A percentile compares a stretch with the other conserved stretches of the same genome.
Conservation (phyloP, 2,113 vertebrate species). For the Pelodiscus sinensis region DNA sequence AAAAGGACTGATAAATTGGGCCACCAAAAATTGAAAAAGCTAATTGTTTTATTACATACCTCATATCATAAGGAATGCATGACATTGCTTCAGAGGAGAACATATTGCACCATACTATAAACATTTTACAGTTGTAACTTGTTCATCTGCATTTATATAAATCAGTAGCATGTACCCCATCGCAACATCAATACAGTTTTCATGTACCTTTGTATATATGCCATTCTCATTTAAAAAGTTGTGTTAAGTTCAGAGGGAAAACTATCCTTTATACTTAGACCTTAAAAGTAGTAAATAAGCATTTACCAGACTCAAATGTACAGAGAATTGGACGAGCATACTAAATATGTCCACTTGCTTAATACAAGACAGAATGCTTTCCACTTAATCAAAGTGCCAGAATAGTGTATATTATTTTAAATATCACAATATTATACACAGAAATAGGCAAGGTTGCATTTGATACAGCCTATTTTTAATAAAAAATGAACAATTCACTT, state of each 20-base stretch:
- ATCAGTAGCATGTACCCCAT: slow-evolving; percentile 45
- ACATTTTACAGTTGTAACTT: slow-evolving; percentile 43
- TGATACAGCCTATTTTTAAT: slow-evolving; percentile 52
- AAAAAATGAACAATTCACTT: slow-evolving; percentile 37
- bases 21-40: slow-evolving; percentile 19
- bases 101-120: slow-evolving; percentile 27
- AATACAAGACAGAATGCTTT: slow-evolving; percentile 31
- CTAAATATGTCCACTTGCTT: not conserved
- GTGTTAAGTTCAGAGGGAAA: not conserved
- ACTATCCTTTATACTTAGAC: slow-evolving; percentile 12
- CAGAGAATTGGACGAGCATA: slow-evolving; percentile 38
- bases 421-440: slow-evolving; percentile 39
- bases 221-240: slow-evolving; percentile 27
- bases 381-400: slow-evolving; percentile 44
- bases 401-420: slow-evolving; percentile 37
- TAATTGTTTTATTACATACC: slow-evolving; percentile 12
- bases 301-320: slow-evolving; percentile 39
- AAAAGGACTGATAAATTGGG: not conserved
- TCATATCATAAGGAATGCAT: slow-evolving; percentile 20
- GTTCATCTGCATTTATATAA: slow-evolving; percentile 43
- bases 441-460: slow-evolving; percentile 42
- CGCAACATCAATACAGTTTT: slow-evolving; percentile 31
- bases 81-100: slow-evolving; percentile 23
- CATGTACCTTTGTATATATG: not conserved
- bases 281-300: slow-evolving; percentile 47